Evolutionary conservation across 1,140 invertebrate species (phyloP), one percentile per base, ranked within the genome.

Genomic region (Diachasma alloeum): DNA sequence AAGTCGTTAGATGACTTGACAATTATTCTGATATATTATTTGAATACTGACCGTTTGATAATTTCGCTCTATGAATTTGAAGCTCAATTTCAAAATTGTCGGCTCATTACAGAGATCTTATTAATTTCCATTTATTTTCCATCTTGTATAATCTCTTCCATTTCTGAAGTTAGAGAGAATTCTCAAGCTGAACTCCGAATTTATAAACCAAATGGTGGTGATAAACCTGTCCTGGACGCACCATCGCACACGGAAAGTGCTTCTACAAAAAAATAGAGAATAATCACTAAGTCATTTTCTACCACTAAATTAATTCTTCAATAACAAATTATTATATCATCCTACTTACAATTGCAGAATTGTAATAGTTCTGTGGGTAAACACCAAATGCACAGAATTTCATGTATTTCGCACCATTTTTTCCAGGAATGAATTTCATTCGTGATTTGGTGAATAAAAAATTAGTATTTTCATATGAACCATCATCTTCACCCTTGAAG

Each of bases 281-380:
- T 76, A 78, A 22, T 80, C 69, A 66, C 59, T n/a, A 2, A 66
- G 10, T 53, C 11, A 17, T 31, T 31, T 31, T 31, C 31, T 6
- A 31, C 6, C 31, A 6, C 31, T 31, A 31, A 2, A 31, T 31
- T 31, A 68, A 77, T 19, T 37, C n/a, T 44, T 48, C 53, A 24
- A 48, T 22, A 46, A 36, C 17, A 74, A 59, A 71, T 42, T 10
- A 37, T 4, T 48, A 39, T 11, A 24, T 31, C 3, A 17, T 39
- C 6, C 24, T n/a, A 82, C 81, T 80, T 87, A 95, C 91, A 87
- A 96, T 91, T 13, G 97, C 89, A 26, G 96, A 94, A 90, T 98
- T 94, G 0, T 97, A 97, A 90, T 94, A 98, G 81, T 95, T 95
- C 87, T 98, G 96, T 0, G 97, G 95, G 86, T 98, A 96, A 59